Evolutionary conservation across 2,888 invertebrate genomes (phyloP).

Genomic region (Andricus curvator): DNA sequence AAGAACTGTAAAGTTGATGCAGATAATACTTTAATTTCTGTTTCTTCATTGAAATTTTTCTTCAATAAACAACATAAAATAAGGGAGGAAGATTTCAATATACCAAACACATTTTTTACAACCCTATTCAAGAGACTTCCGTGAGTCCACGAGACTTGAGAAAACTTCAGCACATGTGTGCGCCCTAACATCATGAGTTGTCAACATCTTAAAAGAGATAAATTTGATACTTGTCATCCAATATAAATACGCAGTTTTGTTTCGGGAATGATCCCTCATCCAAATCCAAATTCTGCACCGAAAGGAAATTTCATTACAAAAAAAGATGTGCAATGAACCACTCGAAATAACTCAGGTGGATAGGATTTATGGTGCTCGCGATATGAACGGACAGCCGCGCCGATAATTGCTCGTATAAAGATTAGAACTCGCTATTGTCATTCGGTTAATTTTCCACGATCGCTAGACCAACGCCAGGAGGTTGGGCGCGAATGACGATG

Average conservation of each 20-base stretch:
- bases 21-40: no score
- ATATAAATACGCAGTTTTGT: neutral
- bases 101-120: no score
- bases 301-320: neutral
- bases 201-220: neutral
- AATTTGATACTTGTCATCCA: neutral
- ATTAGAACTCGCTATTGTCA: slow-evolving; percentile 67
- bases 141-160: no score
- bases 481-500: slow-evolving; percentile 55
- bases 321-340: neutral
- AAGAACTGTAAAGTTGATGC: no score
- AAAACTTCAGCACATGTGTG: no score
- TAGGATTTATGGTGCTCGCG: slow-evolving; percentile 45
- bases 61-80: no score
- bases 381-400: slow-evolving; percentile 44
- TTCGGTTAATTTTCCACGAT: slow-evolving; percentile 69
- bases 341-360: slow-evolving; percentile 18
- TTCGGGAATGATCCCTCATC: neutral
- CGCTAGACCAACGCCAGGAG: slow-evolving; percentile 21
- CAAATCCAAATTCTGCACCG: neutral
- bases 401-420: slow-evolving; percentile 72
- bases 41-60: no score
- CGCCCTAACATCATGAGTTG: no score
- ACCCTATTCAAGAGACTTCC: no score
- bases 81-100: no score